Base-by-base conservation (phyloP, 2,797 vertebrate genomes). In the Centropyge bicolor region DNA sequence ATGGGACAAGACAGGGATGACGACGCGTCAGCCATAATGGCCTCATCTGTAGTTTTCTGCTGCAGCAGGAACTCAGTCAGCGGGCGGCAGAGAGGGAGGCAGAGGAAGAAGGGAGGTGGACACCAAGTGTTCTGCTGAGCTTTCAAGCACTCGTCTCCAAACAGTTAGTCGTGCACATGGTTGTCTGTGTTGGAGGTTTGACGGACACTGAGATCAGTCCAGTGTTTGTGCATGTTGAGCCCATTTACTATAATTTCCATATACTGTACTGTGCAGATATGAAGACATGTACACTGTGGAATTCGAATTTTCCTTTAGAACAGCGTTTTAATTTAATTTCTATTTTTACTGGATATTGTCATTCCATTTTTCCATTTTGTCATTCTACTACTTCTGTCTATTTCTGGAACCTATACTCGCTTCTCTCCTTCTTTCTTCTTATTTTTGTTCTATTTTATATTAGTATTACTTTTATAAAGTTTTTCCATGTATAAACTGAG, bases 11-110 rank as follows among this genome's bases (percentile, higher is more conserved):
- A 88, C 82, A 17, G 71, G 70, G 59, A 48, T 84, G 88, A 91
- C 77, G 31, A 83, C 67, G 7, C 60, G 40, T 92, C 87, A 81
- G 40, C 80, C 83, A 78, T 88, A 92, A 93, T 63, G 85, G 78
- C 91, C 88, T 76, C 10, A 11, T 92, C 84, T 86, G 89, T 73
- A 68, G 61, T 91, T 93, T 93, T 89, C 74, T 62, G 60, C 72
- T 60, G 45, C 22, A 22, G 74, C 75, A 83, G 89, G 82, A 88
- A 90, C 80, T 74, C 76, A 51, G 78, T 89, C 87, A 86, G 86
- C 78, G 69, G 63, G 59, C 46, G 13, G 61, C 59, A 54, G 52
- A 76, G 31, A 79, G 70, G 78, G 84, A 73, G 61, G 46, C 22
- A 75, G 46, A 79, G 75, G 72, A 82, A 78, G 67, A 22, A 24